Conservation (phyloP, 64 coral and sea anemone species). For the Platygyra sinensis region DNA sequence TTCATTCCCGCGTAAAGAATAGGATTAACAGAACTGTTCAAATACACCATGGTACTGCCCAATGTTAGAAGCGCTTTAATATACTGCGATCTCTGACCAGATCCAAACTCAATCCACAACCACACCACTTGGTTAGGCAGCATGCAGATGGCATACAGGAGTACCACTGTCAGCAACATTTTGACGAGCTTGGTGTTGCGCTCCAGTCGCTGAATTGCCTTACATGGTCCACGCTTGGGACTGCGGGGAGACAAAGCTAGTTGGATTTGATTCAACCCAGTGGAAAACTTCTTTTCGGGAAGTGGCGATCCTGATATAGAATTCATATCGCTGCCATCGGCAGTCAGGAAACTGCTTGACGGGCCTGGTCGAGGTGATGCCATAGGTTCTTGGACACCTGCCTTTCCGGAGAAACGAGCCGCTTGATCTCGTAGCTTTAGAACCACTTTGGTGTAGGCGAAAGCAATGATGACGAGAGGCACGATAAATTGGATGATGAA, state of each 20-base stretch:
- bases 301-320: constrained; percentile 17
- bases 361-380: constrained; percentile 19
- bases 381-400: background rate
- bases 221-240: constrained; percentile 21
- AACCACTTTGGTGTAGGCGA: constrained; percentile 72
- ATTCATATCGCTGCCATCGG: constrained; percentile 33
- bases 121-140: constrained; percentile 89
- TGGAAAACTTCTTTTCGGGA: constrained; percentile 1
- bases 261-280: background rate
- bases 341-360: background rate
- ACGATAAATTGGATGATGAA: constrained; percentile 64
- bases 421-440: constrained; percentile 82
- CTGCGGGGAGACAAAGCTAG: background rate
- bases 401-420: constrained; percentile 45
- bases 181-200: constrained; percentile 86
- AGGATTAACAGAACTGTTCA: constrained; percentile 82
- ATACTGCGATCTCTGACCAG: constrained; percentile 31
- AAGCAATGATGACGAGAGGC: constrained; percentile 75
- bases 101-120: constrained; percentile 88
- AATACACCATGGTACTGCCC: constrained; percentile 81
- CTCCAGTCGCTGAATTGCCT: constrained; percentile 54
- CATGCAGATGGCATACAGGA: constrained; percentile 74
- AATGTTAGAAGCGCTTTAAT: constrained; percentile 45
- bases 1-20: constrained; percentile 92
- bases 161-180: constrained; percentile 80